These are phyloP conservation scores for Cotesia chilonis DNA, from an alignment of 1,140 invertebrate genomes.

Conservation along the genomic window DNA sequence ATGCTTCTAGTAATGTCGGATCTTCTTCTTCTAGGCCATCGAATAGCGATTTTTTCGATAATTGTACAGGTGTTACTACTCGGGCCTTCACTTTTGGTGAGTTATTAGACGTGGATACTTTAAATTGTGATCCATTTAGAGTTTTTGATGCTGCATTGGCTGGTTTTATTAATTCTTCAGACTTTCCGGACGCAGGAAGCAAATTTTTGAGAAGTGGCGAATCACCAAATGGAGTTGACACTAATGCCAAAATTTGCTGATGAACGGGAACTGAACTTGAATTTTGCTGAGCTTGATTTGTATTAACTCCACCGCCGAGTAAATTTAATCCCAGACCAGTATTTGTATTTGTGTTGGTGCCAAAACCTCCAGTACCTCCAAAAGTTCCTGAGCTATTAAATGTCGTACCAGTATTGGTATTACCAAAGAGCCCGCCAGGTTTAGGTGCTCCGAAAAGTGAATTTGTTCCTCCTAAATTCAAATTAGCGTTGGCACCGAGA, in stretches of 20 bases:
- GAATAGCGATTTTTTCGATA: slow-evolving; percentile 74
- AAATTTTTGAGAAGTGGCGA: slow-evolving; percentile 79
- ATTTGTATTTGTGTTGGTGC: slow-evolving; percentile 56
- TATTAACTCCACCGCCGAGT: slow-evolving; percentile 49
- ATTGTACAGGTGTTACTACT: slow-evolving; percentile 63
- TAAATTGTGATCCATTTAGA: slow-evolving; percentile 67
- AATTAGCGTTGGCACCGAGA: slow-evolving; percentile 56
- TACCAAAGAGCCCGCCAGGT: slow-evolving; percentile 70
- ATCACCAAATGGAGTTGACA: slow-evolving; percentile 81
- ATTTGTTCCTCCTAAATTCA: slow-evolving; percentile 62
- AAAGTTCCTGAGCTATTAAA: slow-evolving; percentile 58
- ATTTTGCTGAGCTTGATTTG: slow-evolving; percentile 55
- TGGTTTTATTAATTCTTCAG: slow-evolving; percentile 77
- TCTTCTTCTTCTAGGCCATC: slow-evolving; percentile 77
- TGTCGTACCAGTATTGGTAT: slow-evolving; percentile 47
- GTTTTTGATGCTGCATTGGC: slow-evolving; percentile 74
- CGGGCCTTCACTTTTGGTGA: slow-evolving; percentile 71
- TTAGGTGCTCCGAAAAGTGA: slow-evolving; percentile 66
- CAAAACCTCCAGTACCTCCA: slow-evolving; percentile 56
- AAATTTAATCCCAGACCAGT: slow-evolving; percentile 51
- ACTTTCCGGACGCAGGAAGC: slow-evolving; percentile 70
- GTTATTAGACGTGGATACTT: slow-evolving; percentile 71
- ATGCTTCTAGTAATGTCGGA: slow-evolving; percentile 70
- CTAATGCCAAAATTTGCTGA: slow-evolving; percentile 75
- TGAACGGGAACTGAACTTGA: slow-evolving; percentile 66